Percentiles rank a stretch among this genome's conserved stretches.
phyloP scores from a whole-genome alignment of 2,113 vertebrate genomes.

The Maccullochella peelii region DNA sequence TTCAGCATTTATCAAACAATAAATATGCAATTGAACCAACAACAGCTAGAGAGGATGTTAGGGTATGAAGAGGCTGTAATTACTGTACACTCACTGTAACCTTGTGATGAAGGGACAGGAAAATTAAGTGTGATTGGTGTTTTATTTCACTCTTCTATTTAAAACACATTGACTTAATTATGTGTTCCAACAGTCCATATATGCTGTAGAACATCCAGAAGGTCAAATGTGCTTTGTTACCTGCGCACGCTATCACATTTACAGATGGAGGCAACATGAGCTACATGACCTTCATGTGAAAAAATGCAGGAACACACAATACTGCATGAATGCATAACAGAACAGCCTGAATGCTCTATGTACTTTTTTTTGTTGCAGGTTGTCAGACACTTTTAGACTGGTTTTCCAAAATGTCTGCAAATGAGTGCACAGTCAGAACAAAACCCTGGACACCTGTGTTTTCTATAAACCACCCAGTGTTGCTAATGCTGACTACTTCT shows the following conservation, averaged over 20 bases:
- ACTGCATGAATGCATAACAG: background rate
- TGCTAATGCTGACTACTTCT: background rate
- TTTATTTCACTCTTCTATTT: background rate
- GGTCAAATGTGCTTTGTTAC: constrained; percentile 2
- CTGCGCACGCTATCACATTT: background rate
- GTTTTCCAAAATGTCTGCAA: background rate
- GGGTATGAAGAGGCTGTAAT: background rate
- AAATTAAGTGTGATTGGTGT: background rate
- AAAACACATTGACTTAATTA: no score
- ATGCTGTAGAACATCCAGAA: background rate
- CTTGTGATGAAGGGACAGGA: background rate
- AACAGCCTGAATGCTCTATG: background rate
- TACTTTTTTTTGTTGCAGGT: background rate
- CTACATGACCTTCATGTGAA: background rate
- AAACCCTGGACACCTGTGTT: background rate
- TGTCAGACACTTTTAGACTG: background rate
- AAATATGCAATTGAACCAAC: background rate
- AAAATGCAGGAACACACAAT: background rate
- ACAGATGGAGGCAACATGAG: constrained; percentile 21
- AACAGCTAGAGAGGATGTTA: background rate
- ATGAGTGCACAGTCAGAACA: background rate
- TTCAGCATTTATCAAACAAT: background rate
- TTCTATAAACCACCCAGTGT: background rate
- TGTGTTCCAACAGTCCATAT: background rate
- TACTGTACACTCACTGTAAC: background rate